phyloP scores from a whole-genome alignment of 2,113 vertebrate species.

The Centropristis striata region DNA sequence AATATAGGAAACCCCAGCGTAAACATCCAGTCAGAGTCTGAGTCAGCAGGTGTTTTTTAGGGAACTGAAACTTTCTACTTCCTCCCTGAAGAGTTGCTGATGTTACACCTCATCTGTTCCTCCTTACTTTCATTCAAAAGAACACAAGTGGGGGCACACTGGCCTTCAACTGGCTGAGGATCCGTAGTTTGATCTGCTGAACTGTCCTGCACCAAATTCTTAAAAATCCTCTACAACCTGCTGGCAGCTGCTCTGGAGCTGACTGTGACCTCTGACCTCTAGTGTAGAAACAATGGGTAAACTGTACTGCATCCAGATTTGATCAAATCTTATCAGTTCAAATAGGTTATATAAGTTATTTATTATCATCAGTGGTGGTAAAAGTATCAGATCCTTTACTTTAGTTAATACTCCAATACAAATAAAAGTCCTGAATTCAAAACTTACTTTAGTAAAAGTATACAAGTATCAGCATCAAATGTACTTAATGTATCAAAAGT shows the following conservation, averaged over 20 bases:
- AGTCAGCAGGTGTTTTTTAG: background rate
- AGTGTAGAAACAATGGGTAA: background rate
- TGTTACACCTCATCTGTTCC: background rate
- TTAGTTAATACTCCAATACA: too few relatives aligned
- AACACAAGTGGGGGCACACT: background rate
- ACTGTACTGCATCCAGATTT: background rate
- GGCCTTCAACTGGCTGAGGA: background rate
- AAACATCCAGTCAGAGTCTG: background rate
- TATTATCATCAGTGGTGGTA: too few relatives aligned
- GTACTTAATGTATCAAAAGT: too few relatives aligned
- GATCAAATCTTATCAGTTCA: background rate
- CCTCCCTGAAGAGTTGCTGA: background rate
- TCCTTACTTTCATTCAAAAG: background rate
- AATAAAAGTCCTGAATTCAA: too few relatives aligned
- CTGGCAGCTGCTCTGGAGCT: slow-evolving; percentile 2
- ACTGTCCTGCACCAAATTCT: slow-evolving; percentile 12
- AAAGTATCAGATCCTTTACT: too few relatives aligned
- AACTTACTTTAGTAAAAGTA: too few relatives aligned
- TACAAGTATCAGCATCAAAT: too few relatives aligned
- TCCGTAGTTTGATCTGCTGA: slow-evolving; percentile 1
- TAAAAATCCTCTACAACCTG: background rate
- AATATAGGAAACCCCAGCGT: background rate
- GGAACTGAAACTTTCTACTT: slow-evolving; percentile 50
- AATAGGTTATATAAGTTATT: background rate
- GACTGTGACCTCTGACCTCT: slow-evolving; percentile 26